These are phyloP conservation scores for Bos indicus DNA, from an alignment of 2,113 vertebrate species.

Conservation along the genomic window DNA sequence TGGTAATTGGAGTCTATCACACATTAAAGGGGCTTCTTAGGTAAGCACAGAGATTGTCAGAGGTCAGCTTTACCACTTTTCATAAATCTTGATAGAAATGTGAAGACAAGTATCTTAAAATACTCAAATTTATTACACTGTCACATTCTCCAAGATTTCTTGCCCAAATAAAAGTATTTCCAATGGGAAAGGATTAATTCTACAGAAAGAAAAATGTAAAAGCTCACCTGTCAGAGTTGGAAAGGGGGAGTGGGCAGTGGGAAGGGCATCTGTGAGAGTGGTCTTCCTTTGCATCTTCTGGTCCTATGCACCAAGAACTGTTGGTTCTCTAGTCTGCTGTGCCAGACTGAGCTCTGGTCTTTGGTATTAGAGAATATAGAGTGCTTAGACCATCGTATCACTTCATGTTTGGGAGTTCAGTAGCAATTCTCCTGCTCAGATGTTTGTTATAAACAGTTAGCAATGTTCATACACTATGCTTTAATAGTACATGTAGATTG, in stretches of 20 bases:
- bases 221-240: neutral
- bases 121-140: neutral
- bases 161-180: neutral
- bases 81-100: neutral
- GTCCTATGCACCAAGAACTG: neutral
- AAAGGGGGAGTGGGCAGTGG: neutral
- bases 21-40: neutral
- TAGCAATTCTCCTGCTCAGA: neutral
- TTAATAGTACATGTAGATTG: neutral
- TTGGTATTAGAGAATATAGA: neutral
- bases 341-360: neutral
- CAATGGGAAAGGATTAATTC: neutral
- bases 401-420: neutral
- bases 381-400: neutral
- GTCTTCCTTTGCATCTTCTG: too few species aligned
- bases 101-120: neutral
- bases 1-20: neutral
- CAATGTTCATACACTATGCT: neutral
- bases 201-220: neutral
- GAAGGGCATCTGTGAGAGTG: neutral
- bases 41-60: neutral
- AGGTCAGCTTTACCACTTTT: neutral
- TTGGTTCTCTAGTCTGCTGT: neutral
- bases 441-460: neutral
- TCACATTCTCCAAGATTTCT: neutral